These are phyloP conservation scores for Corvus moneduloides DNA, from an alignment of 2,113 vertebrate genomes.

Conservation along the genomic window DNA sequence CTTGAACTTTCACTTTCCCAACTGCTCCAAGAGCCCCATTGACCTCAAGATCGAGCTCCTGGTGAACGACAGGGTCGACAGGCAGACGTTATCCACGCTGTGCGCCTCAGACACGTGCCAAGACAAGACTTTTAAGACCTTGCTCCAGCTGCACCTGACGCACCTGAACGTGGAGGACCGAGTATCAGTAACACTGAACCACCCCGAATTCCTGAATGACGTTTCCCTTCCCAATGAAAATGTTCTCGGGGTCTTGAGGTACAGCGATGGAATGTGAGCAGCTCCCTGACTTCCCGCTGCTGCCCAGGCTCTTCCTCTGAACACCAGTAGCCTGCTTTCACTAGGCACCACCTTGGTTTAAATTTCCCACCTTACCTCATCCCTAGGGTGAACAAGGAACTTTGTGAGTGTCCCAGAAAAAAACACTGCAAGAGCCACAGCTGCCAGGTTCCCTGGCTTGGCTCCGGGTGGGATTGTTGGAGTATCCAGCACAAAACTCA, in stretches of 20 bases:
- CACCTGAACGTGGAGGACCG: slow-evolving; percentile 19
- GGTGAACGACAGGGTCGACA: slow-evolving; percentile 34
- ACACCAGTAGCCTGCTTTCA: neutral
- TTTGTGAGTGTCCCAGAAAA: neutral
- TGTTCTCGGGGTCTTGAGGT: slow-evolving; percentile 63
- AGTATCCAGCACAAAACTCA: neutral
- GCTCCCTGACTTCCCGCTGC: neutral
- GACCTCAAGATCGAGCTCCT: slow-evolving; percentile 69
- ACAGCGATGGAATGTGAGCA: slow-evolving; percentile 39
- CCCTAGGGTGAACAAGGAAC: neutral
- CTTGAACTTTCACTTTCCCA: slow-evolving; percentile 63
- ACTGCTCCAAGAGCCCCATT: slow-evolving; percentile 22
- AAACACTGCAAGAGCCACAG: neutral
- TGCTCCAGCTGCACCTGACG: slow-evolving; percentile 62
- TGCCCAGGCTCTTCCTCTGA: neutral
- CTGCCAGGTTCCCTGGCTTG: neutral
- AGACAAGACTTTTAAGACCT: slow-evolving; percentile 52
- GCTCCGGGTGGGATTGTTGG: neutral
- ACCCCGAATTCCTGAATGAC: slow-evolving; percentile 66
- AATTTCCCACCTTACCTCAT: neutral
- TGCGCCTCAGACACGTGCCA: slow-evolving; percentile 7
- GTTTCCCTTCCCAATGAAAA: slow-evolving; percentile 68
- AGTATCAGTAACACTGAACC: slow-evolving; percentile 55
- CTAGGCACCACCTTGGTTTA: neutral
- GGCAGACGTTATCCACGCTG: slow-evolving; percentile 52